phyloP scores from a whole-genome alignment of 2,888 invertebrate genomes.

The Rhopalosiphum nymphaeae region DNA sequence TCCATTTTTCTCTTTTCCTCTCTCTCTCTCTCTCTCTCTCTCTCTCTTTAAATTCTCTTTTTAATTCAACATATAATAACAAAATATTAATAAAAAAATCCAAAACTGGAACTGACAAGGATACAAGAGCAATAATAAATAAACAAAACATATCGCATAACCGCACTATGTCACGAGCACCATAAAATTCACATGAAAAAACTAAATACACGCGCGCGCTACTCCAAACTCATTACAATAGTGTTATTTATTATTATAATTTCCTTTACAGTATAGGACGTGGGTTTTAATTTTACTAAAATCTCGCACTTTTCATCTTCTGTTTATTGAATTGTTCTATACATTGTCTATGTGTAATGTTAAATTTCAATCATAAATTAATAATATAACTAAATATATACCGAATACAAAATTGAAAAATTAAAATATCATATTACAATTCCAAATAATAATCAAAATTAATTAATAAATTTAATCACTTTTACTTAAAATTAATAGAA shows the following conservation, averaged over 20 bases:
- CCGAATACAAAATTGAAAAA: neutral
- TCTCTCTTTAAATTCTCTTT: constrained; percentile 10
- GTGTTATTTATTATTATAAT: constrained; percentile 50
- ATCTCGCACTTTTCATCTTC: constrained; percentile 8
- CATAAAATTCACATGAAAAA: constrained; percentile 42
- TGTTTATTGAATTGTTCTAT: neutral
- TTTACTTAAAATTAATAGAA: neutral
- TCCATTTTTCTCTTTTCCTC: constrained; percentile 44
- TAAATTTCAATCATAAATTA: neutral
- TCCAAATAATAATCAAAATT: neutral
- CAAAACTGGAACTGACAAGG: constrained; percentile 63
- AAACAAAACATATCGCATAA: constrained; percentile 51
- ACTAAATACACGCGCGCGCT: neutral
- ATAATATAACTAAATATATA: neutral
- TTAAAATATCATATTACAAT: neutral
- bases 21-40: constrained; percentile 29
- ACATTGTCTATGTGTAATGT: neutral
- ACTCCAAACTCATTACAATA: constrained; percentile 48
- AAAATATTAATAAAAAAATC: constrained; percentile 60
- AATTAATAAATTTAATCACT: neutral
- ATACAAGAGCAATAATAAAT: constrained; percentile 64
- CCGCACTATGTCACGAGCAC: constrained; percentile 58
- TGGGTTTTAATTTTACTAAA: constrained; percentile 31
- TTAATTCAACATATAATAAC: constrained; percentile 57
- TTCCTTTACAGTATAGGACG: neutral